phyloP scores from a whole-genome alignment of 2,888 invertebrate genomes.

The Bellardia pandia region DNA sequence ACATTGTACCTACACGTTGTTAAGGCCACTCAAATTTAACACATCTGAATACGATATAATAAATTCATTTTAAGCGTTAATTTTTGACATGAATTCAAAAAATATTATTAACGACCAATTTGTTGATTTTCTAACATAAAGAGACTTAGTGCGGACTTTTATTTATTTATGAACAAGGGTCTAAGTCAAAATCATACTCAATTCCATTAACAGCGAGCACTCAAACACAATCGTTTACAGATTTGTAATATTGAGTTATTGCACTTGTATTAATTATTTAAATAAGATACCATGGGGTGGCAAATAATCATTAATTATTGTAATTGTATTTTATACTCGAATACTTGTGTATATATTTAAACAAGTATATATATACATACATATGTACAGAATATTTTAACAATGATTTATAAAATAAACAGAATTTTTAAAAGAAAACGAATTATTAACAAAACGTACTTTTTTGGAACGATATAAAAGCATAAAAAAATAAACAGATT shows the following conservation, averaged over 20 bases:
- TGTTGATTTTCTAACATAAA: too few species aligned
- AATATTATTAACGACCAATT: too few species aligned
- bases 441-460: not conserved
- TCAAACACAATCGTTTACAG: not conserved
- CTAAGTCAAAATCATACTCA: too few species aligned
- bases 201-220: not conserved
- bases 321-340: not conserved
- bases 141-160: too few species aligned
- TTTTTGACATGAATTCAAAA: too few species aligned
- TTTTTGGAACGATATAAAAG: not conserved
- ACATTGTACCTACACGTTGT: too few species aligned
- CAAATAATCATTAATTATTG: not conserved
- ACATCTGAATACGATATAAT: too few species aligned
- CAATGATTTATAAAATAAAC: conserved; percentile 16
- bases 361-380: not conserved
- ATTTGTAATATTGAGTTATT: not conserved
- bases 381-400: not conserved
- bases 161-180: too few species aligned
- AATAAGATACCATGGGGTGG: not conserved
- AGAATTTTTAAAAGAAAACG: conserved; percentile 2
- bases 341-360: not conserved
- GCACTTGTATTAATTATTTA: not conserved
- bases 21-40: too few species aligned
- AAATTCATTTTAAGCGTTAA: too few species aligned
- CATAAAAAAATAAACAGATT: not conserved